Base-by-base conservation (phyloP, 2,888 invertebrate genomes). In the Lucinisca nassula region DNA sequence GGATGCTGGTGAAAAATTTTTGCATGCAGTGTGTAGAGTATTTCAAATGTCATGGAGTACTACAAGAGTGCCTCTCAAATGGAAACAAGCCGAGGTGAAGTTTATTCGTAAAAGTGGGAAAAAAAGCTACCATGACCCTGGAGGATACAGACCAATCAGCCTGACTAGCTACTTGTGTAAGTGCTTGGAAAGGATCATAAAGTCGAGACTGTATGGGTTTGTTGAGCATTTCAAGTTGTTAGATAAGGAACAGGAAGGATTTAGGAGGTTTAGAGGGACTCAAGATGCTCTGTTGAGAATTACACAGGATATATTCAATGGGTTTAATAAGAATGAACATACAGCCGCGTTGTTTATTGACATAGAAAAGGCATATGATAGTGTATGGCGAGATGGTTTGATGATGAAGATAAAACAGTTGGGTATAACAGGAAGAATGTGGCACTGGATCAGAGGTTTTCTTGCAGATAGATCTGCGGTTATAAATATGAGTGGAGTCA, bases 381-480 rank as follows among this genome's bases (percentile, higher is more conserved):
- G 72, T 79, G 81, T 84, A 17, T 87, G 83, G 87, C 38, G 81
- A 24, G 75, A 78, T 17, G 81, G 87, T 10, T 30, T 87, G 21
- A 35, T 87, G 49, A 55, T 81, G 10, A 84, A 84, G 49, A 8
- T 84, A n/a, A 8, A 75, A 1, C 40, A 40, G 38, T 24, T 70
- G 35, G 87, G 87, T 2, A 80, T 87, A 32, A 55, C 21, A 58
- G 58, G 51, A 77, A 77, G 77, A 45, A 27, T 77, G 8, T 77
- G 77, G 32, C 8, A 55, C 4, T 77, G 77, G 35, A 37, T 77
- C 8, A 49, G 40, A 14, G 67, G 61, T 38, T 83, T 83, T 24
- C 76, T 86, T 8, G 30, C 55, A 35, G 38, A 67, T 32, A 76
- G 80, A 49, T 14, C 3, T n/a, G 80, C 79, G n/a, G 73, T 24